A percentile compares a stretch with the other conserved stretches of the same genome.
These are phyloP conservation scores for Tragelaphus oryx DNA, from an alignment of 2,797 vertebrate genomes.

Conservation along the genomic window DNA sequence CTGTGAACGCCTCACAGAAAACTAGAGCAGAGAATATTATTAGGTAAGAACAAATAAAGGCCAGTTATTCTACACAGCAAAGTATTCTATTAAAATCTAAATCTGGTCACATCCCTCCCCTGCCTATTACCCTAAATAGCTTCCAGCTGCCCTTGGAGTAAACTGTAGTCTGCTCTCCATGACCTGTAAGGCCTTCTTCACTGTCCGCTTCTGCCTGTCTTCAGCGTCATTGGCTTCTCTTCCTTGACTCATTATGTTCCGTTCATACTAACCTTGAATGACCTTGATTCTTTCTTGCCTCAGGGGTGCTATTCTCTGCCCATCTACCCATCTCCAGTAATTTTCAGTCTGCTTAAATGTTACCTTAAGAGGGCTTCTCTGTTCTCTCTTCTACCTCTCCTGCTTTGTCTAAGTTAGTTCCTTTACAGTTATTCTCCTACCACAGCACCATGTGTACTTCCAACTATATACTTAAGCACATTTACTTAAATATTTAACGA, in stretches of 20 bases:
- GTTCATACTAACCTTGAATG: background rate
- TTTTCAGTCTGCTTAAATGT: background rate
- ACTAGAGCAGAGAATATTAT: background rate
- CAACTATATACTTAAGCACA: background rate
- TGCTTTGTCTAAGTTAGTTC: background rate
- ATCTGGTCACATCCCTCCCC: background rate
- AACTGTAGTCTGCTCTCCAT: background rate
- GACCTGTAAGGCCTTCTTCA: background rate
- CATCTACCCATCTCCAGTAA: background rate
- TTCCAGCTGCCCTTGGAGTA: background rate
- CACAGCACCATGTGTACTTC: background rate
- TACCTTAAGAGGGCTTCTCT: background rate
- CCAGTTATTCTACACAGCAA: background rate
- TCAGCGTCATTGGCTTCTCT: background rate
- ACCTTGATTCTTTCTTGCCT: background rate
- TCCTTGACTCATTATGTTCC: background rate
- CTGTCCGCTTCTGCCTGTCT: background rate
- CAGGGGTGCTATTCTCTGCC: background rate
- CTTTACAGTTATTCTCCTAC: background rate
- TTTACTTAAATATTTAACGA: constrained; percentile 31
- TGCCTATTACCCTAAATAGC: background rate
- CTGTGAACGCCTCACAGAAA: constrained; percentile 3
- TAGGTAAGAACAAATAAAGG: constrained; percentile 31
- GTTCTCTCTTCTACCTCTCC: background rate
- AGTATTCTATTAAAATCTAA: background rate